Conservation (phyloP, 2,113 vertebrate genomes). For the Vidua macroura region DNA sequence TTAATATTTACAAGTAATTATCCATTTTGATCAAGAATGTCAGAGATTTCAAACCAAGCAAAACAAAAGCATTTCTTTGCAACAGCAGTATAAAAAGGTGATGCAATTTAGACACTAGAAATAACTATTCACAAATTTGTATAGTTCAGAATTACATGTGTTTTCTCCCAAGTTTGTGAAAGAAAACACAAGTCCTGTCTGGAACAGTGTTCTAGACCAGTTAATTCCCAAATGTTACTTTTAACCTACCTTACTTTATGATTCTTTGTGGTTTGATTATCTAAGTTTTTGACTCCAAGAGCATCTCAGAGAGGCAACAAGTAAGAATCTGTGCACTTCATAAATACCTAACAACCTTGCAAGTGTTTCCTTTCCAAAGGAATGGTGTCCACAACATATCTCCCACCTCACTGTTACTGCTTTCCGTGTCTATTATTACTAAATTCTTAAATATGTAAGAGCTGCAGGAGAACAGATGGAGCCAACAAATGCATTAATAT, state of each 20-base stretch:
- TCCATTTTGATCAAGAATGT: neutral
- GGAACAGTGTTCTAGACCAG: neutral
- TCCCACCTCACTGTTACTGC: neutral
- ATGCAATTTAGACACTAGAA: neutral
- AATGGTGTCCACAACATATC: neutral
- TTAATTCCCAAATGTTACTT: neutral
- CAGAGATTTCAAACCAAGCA: neutral
- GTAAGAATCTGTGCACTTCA: neutral
- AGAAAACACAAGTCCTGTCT: neutral
- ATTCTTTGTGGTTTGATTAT: neutral
- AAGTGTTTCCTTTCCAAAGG: neutral
- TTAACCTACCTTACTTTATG: neutral
- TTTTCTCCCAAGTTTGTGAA: neutral
- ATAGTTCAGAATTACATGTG: neutral
- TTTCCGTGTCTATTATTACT: neutral
- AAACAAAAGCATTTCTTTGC: neutral
- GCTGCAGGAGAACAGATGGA: neutral
- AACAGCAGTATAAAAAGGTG: neutral
- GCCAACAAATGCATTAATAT: neutral
- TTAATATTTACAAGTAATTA: neutral
- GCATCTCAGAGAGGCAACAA: neutral
- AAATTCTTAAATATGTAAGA: neutral
- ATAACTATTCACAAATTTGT: neutral
- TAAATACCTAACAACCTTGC: neutral
- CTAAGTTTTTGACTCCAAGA: neutral